A percentile compares a stretch with the other conserved stretches of the same genome.
Conservation (phyloP, 2,888 invertebrate species). For the Hemicrepidius hirtus region DNA sequence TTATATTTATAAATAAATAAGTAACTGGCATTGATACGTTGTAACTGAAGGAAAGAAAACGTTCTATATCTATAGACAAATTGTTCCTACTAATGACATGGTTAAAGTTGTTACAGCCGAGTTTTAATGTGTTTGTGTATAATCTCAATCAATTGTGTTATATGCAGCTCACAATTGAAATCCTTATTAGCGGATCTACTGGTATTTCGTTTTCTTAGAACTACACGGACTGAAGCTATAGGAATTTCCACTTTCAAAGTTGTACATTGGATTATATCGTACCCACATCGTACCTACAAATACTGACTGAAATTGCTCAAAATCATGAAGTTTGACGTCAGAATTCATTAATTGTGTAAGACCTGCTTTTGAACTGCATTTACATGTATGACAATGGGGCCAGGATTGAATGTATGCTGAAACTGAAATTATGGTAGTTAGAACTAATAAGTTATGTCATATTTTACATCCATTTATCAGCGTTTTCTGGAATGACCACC, state of each 20-base stretch:
- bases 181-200: too few species aligned
- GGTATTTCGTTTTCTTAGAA: too few species aligned
- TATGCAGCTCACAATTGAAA: too few species aligned
- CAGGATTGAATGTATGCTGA: neutral
- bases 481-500: conserved; percentile 1
- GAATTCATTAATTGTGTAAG: conserved; percentile 18
- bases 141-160: too few species aligned
- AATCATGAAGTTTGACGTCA: neutral
- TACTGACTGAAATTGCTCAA: neutral
- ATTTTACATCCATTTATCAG: neutral
- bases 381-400: conserved; percentile 13
- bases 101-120: too few species aligned
- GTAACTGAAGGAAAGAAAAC: too few species aligned
- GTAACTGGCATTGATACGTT: too few species aligned
- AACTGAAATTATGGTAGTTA: conserved; percentile 2
- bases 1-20: too few species aligned
- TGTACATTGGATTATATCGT: neutral
- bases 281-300: neutral
- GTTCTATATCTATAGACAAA: too few species aligned
- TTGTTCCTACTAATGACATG: too few species aligned
- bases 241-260: neutral
- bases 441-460: neutral
- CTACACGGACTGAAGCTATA: too few species aligned
- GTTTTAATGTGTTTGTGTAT: too few species aligned
- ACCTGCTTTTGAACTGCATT: conserved; percentile 16